Base-by-base conservation (phyloP, 2,888 invertebrate genomes). In the Caenorhabditis sulstoni region DNA sequence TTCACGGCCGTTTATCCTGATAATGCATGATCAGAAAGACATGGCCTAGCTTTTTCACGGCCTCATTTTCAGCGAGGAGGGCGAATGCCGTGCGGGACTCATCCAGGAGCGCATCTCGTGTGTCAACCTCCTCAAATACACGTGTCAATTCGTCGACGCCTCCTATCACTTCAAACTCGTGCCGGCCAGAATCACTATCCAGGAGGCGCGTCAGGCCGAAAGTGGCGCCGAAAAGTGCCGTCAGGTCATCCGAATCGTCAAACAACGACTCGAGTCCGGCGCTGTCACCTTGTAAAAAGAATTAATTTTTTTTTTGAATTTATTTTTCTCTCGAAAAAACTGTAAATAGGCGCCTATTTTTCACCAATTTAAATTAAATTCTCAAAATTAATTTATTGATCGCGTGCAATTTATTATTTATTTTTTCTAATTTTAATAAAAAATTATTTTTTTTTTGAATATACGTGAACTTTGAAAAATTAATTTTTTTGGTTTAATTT, bases 81-180 rank as follows among this genome's bases (percentile, higher is more conserved):
- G 85, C 12, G 89, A 89, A 58, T 89, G 89, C 68, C 85, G 89
- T 45, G 80, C 84, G n/a, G 89, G 89, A 12, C 77, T 89, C 23
- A 82, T 89, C 37, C 87, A 89, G 52, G 89, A 89, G 68, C 84
- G 88, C 39, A 89, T 89, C 53, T 85, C 87, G 9, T 89, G 89
- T 65, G 76, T 83, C 37, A 89, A 89, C 68, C 84, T 89, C 20
- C 73, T 85, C 23, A 86, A 85, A 61, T 89, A 81, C 81, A 74
- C 88, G 8, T 89, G 89, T 44, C 89, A 89, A 76, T 89, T 89
- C 75, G 85, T 87, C 29, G 85, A 85, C 57, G 80, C 81, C 7
- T 62, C 77, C 12, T 89, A 85, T 65, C 67, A 77, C 14, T 89
- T 89, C 85, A 73, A 80, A 47, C 74, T 85, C 37, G 83, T 85